Base-by-base conservation (phyloP, 2,797 vertebrate species). In the Trichosurus vulpecula region DNA sequence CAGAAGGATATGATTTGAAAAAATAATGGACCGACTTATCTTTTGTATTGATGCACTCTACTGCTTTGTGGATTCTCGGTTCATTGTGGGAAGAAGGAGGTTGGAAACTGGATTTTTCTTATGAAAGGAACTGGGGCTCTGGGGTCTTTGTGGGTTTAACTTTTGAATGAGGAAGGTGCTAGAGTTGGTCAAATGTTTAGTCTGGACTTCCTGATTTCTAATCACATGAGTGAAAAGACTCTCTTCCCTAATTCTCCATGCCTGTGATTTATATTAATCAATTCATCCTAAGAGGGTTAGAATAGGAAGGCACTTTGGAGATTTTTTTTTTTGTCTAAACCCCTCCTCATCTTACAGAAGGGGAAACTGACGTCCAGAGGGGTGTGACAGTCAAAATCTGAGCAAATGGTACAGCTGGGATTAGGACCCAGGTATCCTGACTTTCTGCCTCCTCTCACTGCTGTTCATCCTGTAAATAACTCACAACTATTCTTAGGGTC, bases 61-160 rank as follows among this genome's bases (percentile, higher is more conserved):
- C 8, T 55, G 19, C 52, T 96, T 92, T 93, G 22, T 95, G 92
- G 90, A 92, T 95, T 94, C 57, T 90, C 91, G 81, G 74, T 95
- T 92, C 96, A 52, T 90, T 91, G 0, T 89, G 92, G 91, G 55
- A 93, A 30, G 53, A 96, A 90, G 94, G 52, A 93, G 91, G 87
- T 92, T 81, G 12, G 96, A 87, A n/a, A n/a, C 52, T 91, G 41
- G 13, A 74, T 47, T 41, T 93, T 96, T 93, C 31, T 96, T 94
- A 52, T 91, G 30, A 94, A 90, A 87, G 27, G 16, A 81, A 89
- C n/a, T 95, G 93, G 13, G 54, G 81, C 90, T 92, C 1, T 95
- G 56, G n/a, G 57, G 41, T 97, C 96, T 54, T n/a, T 95, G 52
- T 95, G 51, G 66, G 6, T 54, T 97, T 97, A 92, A 27, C 94